Base-by-base conservation (phyloP, 53 echinoderm and acorn worm genomes). In the Arbacia lixula region DNA sequence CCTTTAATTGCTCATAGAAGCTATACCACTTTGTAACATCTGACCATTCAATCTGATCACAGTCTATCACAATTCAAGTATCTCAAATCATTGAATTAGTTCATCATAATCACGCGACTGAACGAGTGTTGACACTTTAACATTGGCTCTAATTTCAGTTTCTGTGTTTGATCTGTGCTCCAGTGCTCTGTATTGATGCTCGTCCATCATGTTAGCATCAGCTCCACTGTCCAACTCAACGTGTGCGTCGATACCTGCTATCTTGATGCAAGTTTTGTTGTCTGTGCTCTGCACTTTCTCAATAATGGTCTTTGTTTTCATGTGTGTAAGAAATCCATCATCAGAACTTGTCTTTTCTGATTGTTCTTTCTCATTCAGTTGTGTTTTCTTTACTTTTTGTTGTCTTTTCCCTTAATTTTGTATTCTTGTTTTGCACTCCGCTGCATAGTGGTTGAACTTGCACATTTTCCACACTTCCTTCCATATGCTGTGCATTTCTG, bases 161-260 rank as follows among this genome's bases (percentile, higher is more conserved):
- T 68, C 28, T 25, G 28, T 32, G 33, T 55, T 53, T 17, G 83
- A 36, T 83, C 86, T 71, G 65, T 86, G 86, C 20, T 27, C n/a
- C 0, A 86, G 37, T n/a, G 80, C 82, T 60, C 73, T 83, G 55
- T 79, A 86, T 52, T 90, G 78, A 58, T 90, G 86, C 57, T 86
- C 89, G 76, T 90, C 86, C 86, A 80, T 86, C 51, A 90, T 27
- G 56, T 86, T 90, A 33, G 46, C 51, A 20, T 90, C 86, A 39
- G 83, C 83, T 33, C 86, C 86, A 39, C 75, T 87, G 67, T 86
- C 90, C 12, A 71, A 72, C 35, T 86, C 90, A 53, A 83, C 63
- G 5, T 36, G 69, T 62, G 40, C 60, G 57, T 87, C 30, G 14
- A 83, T 28, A 43, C 83, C 52, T 56, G 68, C 88, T 17, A 88